A percentile compares a stretch with the other conserved stretches of the same genome.
phyloP scores from a whole-genome alignment of 92 coral and sea anemone species.

The Epizoanthus stellaris region DNA sequence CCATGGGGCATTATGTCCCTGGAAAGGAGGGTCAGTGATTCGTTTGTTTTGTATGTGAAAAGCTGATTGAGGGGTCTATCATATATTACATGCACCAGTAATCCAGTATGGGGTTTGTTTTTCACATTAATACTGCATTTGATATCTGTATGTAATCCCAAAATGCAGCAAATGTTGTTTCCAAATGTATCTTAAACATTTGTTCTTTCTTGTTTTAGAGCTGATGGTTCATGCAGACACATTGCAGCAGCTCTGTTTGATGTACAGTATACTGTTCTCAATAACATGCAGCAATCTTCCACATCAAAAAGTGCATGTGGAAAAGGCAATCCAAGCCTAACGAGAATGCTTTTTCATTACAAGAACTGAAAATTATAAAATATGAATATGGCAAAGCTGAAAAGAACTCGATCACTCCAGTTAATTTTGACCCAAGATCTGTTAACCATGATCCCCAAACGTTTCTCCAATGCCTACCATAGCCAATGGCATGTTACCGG shows the following conservation, averaged over 20 bases:
- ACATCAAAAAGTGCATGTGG: conserved; percentile 53
- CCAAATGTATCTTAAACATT: not conserved
- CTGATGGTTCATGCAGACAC: conserved; percentile 46
- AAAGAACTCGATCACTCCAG: conserved; percentile 21
- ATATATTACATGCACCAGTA: not conserved
- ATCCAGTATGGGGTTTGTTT: no score
- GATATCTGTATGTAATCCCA: no score
- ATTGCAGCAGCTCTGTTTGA: conserved; percentile 56
- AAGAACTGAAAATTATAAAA: conserved; percentile 40
- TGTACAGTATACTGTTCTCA: conserved; percentile 9
- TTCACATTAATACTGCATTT: no score
- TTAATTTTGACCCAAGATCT: conserved; percentile 58
- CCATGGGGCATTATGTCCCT: conserved; percentile 63
- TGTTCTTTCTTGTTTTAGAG: conserved; percentile 26
- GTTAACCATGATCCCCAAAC: no score
- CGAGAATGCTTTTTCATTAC: conserved; percentile 39
- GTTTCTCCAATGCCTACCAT: no score
- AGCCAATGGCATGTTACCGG: no score
- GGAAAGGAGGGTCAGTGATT: conserved; percentile 52
- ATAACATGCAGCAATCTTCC: conserved; percentile 32
- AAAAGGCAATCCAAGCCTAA: conserved; percentile 46
- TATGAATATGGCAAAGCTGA: conserved; percentile 50
- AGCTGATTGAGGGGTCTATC: not conserved
- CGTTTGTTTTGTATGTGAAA: not conserved
- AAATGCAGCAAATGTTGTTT: no score